A percentile compares a stretch with the other conserved stretches of the same genome.
phyloP scores from a whole-genome alignment of 2,888 invertebrate species.

The Rhodophaea formosa region DNA sequence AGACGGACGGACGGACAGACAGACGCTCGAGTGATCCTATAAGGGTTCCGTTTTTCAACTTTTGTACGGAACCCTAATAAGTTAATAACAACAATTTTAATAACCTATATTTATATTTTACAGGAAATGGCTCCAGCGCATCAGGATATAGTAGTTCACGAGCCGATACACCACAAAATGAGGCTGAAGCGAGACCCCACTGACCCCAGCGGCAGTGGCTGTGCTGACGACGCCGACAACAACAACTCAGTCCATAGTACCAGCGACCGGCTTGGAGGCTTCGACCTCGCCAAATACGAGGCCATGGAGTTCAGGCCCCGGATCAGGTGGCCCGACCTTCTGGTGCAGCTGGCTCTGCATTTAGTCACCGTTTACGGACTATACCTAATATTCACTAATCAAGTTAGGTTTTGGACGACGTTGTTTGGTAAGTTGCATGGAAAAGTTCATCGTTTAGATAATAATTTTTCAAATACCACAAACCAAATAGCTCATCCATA shows the following conservation, averaged over 20 bases:
- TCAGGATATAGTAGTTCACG: constrained; percentile 47
- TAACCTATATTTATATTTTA: background rate
- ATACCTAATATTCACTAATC: constrained; percentile 81
- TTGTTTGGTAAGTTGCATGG: constrained; percentile 84
- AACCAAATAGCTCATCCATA: too few species aligned
- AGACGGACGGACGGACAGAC: too few species aligned
- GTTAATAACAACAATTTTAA: too few species aligned
- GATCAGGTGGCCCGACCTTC: constrained; percentile 87
- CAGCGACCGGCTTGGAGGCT: constrained; percentile 51
- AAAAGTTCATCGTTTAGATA: background rate
- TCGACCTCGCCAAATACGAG: constrained; percentile 66
- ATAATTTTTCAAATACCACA: too few species aligned
- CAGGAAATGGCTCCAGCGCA: constrained; percentile 58
- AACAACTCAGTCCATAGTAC: constrained; percentile 49
- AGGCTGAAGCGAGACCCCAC: constrained; percentile 40
- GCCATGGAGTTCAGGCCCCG: constrained; percentile 79
- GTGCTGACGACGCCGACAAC: constrained; percentile 40
- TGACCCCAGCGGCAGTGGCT: constrained; percentile 32
- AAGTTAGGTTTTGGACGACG: constrained; percentile 82
- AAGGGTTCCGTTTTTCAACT: too few species aligned
- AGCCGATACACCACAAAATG: constrained; percentile 45
- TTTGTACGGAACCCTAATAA: too few species aligned
- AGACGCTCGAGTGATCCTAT: too few species aligned
- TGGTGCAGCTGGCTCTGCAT: constrained; percentile 86
- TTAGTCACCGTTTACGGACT: constrained; percentile 85